Percentiles rank a stretch among this genome's conserved stretches.
Conservation (phyloP, 2,113 vertebrate species). For the Scomber scombrus region DNA sequence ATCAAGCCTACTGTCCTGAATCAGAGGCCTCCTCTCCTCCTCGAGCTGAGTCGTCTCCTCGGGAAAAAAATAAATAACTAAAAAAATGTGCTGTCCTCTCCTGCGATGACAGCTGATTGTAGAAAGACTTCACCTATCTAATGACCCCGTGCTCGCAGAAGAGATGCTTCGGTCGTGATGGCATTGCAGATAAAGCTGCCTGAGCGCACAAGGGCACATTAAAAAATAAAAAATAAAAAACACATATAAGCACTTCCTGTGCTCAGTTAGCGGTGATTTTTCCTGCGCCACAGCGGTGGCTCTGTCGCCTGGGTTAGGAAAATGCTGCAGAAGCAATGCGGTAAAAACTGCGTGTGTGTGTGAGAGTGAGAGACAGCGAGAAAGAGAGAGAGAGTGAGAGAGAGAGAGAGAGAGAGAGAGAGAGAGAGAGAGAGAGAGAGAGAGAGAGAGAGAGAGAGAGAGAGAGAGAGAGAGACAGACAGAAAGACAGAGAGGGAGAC, state of each 20-base stretch:
- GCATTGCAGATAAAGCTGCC: slow-evolving; percentile 52
- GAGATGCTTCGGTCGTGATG: slow-evolving; percentile 36
- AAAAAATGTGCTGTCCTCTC: slow-evolving; percentile 21
- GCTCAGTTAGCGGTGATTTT: slow-evolving; percentile 4
- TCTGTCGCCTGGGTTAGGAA: slow-evolving; percentile 40
- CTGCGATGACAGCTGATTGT: slow-evolving; percentile 33
- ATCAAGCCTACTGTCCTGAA: slow-evolving; percentile 46
- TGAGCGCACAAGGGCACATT: slow-evolving; percentile 21
- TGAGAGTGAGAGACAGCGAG: not conserved
- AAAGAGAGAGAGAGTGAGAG: too few relatives aligned
- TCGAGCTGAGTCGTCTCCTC: slow-evolving; percentile 20
- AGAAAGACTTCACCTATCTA: slow-evolving; percentile 53
- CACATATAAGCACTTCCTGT: not conserved
- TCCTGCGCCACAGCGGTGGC: slow-evolving; percentile 52
- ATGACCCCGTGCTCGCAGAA: slow-evolving; percentile 43
- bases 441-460: too few relatives aligned
- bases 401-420: too few relatives aligned
- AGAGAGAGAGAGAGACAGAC: too few relatives aligned
- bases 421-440: not conserved
- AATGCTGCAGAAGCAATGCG: slow-evolving; percentile 83
- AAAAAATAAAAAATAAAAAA: not conserved
- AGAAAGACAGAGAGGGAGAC: too few relatives aligned
- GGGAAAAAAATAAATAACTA: not conserved
- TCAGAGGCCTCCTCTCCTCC: slow-evolving; percentile 44
- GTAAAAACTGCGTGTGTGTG: slow-evolving; percentile 68